Base-by-base conservation (phyloP, 1,140 invertebrate genomes). In the Nylanderia fulva region DNA sequence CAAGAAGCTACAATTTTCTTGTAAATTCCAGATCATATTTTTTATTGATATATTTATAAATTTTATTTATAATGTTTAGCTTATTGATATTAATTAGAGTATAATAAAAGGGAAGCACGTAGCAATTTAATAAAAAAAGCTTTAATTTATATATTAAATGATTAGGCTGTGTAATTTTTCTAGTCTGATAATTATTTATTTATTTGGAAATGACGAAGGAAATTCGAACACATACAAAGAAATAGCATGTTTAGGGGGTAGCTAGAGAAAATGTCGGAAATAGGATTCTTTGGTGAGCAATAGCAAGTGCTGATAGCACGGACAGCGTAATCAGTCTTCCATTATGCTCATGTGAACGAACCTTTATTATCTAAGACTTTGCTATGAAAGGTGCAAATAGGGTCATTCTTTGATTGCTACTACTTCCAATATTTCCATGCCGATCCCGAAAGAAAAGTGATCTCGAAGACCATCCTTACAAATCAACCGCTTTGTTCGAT, bases 321-420 rank as follows among this genome's bases (percentile, higher is more conserved):
- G 69, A 85, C 87, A 85, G 69, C 60, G 39, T 68, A 76, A 85
- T 90, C 88, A 85, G 75, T 87, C 88, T 85, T 82, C 88, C 75
- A 90, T 89, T 90, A 90, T 90, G 66, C 69, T 77, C 52, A 60
- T 63, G 36, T 85, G 85, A 89, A 89, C 72, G 75, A 88, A 71
- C 71, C 68, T 88, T 88, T 80, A 68, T 48, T 71, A 88, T 88
- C 83, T 86, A 56, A 63, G 56, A 52, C 45, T 85, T 71, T 68
- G 36, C 45, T 36, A 58, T 63, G 56, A 24, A 80, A 83, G 39
- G 56, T 58, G 83, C 72, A 64, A 84, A 74, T 76, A 64, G 82
- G 76, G 45, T 69, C 56, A 75, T 61, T 61, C 74, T 88, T 88
- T 68, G 71, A 84, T 86, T 71, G 74, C 45, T 85, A 61, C 74